Base-by-base conservation (phyloP, 2,888 invertebrate species). In the Conops quadrifasciatus region DNA sequence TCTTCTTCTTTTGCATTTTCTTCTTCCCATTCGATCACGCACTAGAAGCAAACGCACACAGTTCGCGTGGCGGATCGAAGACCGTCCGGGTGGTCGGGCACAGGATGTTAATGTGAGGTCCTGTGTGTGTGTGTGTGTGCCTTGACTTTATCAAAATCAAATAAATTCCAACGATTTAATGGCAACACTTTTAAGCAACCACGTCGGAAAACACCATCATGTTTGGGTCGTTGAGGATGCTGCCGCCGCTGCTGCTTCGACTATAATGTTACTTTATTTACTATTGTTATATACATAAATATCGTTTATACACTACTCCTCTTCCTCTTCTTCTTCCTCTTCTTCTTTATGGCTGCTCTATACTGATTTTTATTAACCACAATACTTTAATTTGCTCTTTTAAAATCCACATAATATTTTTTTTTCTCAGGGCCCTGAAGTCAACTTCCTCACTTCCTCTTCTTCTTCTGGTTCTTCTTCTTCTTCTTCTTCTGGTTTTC, bases 91-190 rank as follows among this genome's bases (percentile, higher is more conserved):
- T n/a, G n/a, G n/a, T n/a, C n/a, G n/a, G n/a, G n/a, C n/a, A n/a
- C n/a, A n/a, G n/a, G n/a, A n/a, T n/a, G n/a, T n/a, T n/a, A n/a
- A n/a, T n/a, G n/a, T n/a, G n/a, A 0, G 45, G 43, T 19, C n/a
- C 1, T 5, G 21, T 26, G 11, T 2, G n/a, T 9, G 43, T 64
- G 26, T 1, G 0, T n/a, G 19, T 56, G 19, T 26, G 24, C 36
- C 28, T 36, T 16, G 36, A 53, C 36, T 66, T 53, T 66, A 66
- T 66, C 66, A 53, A 36, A 13, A n/a, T 64, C 74, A 72, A 76
- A 78, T 79, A 80, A 80, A 80, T 80, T 76, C 45, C 36, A 28
- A 26, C 51, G 58, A 67, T 71, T 67, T 59, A 59, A 51, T 65
- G 65, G 71, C 60, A 60, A 66, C 63, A 71, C 66, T 66, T 71